Percentiles rank a stretch among this genome's conserved stretches.
These are phyloP conservation scores for Omphaloscelis lunosa DNA, from an alignment of 2,888 invertebrate species.

Conservation along the genomic window DNA sequence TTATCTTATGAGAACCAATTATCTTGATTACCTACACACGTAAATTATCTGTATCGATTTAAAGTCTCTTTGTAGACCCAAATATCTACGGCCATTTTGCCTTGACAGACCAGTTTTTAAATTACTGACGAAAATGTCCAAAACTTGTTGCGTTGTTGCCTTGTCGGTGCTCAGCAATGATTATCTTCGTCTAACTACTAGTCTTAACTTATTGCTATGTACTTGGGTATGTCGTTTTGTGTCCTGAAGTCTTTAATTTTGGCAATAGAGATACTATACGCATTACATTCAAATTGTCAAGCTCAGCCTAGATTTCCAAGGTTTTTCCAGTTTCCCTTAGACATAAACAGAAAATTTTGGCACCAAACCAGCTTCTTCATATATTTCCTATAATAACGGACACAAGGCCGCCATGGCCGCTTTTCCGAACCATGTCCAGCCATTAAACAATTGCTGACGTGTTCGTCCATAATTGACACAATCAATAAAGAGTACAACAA, in stretches of 20 bases:
- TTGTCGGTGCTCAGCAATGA: not conserved
- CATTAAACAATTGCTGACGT: conserved; percentile 50
- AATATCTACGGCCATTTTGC: conserved; percentile 23
- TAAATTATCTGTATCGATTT: conserved; percentile 14
- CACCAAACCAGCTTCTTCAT: conserved; percentile 53
- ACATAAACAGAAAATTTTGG: conserved; percentile 37
- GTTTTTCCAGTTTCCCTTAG: conserved; percentile 6
- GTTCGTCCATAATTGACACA: conserved; percentile 6
- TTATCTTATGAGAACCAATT: conserved; percentile 17
- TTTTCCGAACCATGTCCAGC: conserved; percentile 32
- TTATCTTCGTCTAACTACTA: not conserved
- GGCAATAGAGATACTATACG: not conserved
- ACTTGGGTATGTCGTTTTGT: not conserved
- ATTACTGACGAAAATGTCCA: conserved; percentile 40
- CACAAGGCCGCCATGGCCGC: conserved; percentile 48
- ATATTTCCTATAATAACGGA: conserved; percentile 39
- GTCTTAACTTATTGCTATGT: not conserved
- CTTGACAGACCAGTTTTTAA: conserved; percentile 44
- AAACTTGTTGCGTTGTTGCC: conserved; percentile 7
- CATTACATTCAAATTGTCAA: not conserved
- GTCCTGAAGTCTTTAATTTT: not conserved
- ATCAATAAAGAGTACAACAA: conserved; percentile 23
- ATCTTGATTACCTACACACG: conserved; percentile 13
- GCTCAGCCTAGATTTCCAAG: conserved; percentile 1
- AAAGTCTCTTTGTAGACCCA: conserved; percentile 11